phyloP scores from a whole-genome alignment of 2,113 vertebrate species.

The Malurus cyaneus region DNA sequence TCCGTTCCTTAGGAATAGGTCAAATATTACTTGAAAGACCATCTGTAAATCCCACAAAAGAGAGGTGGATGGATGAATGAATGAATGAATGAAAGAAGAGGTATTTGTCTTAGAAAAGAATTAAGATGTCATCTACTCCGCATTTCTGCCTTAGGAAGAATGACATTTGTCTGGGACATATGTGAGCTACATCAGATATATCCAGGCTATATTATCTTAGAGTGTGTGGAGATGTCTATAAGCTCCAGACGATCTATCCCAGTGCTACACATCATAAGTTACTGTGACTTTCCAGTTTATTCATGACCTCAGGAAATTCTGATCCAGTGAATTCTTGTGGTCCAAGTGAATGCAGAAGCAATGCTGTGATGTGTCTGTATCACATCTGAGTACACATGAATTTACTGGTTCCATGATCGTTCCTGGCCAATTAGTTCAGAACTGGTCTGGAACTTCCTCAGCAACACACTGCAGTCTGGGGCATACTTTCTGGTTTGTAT shows the following conservation, averaged over 20 bases:
- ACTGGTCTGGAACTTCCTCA: background rate
- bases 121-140: background rate
- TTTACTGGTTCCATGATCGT: background rate
- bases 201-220: background rate
- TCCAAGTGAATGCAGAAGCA: background rate
- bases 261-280: background rate
- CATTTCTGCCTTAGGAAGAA: background rate
- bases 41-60: background rate
- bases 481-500: background rate
- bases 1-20: background rate
- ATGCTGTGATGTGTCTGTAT: background rate
- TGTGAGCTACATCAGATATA: background rate
- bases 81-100: background rate
- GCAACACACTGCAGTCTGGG: background rate
- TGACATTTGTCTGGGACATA: background rate
- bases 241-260: background rate
- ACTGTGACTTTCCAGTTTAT: background rate
- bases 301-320: background rate
- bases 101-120: background rate
- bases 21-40: background rate
- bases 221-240: background rate
- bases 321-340: background rate
- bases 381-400: background rate
- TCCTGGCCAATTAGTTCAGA: background rate
- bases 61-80: background rate